These are phyloP conservation scores for Bembecia ichneumoniformis DNA, from an alignment of 2,888 invertebrate species.

Conservation along the genomic window DNA sequence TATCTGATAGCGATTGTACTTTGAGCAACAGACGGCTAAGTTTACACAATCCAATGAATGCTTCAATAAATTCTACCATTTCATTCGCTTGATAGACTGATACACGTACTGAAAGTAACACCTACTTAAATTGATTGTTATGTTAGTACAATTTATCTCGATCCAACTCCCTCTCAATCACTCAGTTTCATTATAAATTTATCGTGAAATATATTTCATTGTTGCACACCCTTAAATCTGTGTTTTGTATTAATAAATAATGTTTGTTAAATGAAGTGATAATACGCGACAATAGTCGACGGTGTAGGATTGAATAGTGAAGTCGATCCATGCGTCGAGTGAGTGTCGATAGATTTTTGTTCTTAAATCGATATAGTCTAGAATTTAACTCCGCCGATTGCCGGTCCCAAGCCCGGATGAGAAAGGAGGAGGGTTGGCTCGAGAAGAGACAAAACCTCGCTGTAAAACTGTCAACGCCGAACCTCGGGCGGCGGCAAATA, in stretches of 20 bases:
- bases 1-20: too few species aligned
- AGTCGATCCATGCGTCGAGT: constrained; percentile 4
- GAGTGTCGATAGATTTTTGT: too few species aligned
- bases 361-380: too few species aligned
- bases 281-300: constrained; percentile 40
- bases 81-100: constrained; percentile 1
- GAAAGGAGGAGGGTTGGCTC: too few species aligned
- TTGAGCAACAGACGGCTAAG: background rate
- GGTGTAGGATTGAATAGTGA: constrained; percentile 28
- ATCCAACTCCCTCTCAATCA: background rate
- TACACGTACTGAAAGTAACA: constrained; percentile 1
- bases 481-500: too few species aligned
- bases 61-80: constrained; percentile 6
- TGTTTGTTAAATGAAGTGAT: constrained; percentile 51
- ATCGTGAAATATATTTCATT: constrained; percentile 37
- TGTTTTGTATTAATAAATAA: constrained; percentile 46
- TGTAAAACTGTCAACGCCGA: too few species aligned
- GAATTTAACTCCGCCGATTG: too few species aligned
- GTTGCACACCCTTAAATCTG: constrained; percentile 50
- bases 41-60: background rate
- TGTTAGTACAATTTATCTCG: constrained; percentile 27
- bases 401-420: too few species aligned
- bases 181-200: constrained; percentile 13
- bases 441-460: too few species aligned
- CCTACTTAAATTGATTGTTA: constrained; percentile 16